phyloP scores from a whole-genome alignment of 2,113 vertebrate species.

The Sorex araneus region DNA sequence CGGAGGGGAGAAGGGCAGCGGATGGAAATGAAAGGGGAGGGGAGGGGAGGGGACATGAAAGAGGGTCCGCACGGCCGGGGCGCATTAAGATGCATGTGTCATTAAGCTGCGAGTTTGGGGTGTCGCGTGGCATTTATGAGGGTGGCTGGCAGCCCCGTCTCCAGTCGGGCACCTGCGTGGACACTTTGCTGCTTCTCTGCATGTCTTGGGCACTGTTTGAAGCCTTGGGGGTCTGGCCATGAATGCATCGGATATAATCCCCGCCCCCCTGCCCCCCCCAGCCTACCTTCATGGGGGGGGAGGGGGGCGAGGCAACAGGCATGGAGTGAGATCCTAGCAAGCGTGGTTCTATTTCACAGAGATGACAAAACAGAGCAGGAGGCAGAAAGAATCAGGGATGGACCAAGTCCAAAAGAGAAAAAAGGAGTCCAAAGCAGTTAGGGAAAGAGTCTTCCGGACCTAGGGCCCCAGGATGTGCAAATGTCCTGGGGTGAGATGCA shows the following conservation, averaged over 20 bases:
- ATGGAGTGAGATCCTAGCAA: background rate
- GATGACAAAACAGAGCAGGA: background rate
- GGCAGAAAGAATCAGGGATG: background rate
- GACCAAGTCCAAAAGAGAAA: background rate
- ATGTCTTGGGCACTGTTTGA: background rate
- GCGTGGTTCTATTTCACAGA: rapidly evolving
- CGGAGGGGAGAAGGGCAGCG: constrained; percentile 71
- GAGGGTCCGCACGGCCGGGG: background rate
- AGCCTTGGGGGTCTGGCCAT: no score
- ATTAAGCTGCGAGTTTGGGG: rapidly evolving
- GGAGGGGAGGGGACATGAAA: constrained; percentile 23
- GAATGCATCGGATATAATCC: background rate
- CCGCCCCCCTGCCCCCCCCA: background rate
- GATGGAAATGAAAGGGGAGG: constrained; percentile 65
- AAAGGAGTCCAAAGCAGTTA: background rate
- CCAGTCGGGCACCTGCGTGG: no score
- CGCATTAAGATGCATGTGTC: background rate
- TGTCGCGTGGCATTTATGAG: background rate
- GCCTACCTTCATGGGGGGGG: background rate
- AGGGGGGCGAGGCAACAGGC: no score
- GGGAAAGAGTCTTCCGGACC: background rate
- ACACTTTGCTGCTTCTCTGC: no score
- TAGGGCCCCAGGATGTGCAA: background rate
- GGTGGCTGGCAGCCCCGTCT: no score
- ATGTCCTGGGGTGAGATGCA: background rate